Percentiles rank a stretch among this genome's conserved stretches.
These are phyloP conservation scores for Gorsachius magnificus DNA, from an alignment of 2,797 vertebrate genomes.

Conservation along the genomic window DNA sequence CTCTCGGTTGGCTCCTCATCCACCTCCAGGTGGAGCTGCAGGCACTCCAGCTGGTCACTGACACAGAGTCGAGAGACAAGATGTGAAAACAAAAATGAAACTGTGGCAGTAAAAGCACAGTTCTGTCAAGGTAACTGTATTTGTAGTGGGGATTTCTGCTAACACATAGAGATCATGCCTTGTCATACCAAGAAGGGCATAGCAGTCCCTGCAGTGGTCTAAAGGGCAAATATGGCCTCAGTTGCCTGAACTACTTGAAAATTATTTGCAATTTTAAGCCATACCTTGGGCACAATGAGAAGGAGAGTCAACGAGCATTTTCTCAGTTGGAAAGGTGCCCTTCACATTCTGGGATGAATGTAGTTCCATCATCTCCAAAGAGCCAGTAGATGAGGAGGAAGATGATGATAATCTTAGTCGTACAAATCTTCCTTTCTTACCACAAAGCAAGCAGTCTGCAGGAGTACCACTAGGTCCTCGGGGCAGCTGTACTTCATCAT, in stretches of 20 bases:
- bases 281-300: constrained; percentile 64
- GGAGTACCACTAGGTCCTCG: constrained; percentile 85
- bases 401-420: constrained; percentile 70
- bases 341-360: constrained; percentile 25
- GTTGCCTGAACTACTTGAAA: neutral
- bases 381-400: constrained; percentile 67
- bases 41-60: too few relatives aligned
- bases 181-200: neutral
- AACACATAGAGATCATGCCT: rapidly evolving
- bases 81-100: neutral
- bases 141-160: neutral
- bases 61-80: too few relatives aligned
- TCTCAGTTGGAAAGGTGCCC: constrained; percentile 15
- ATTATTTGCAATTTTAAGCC: constrained; percentile 7
- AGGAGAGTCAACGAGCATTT: constrained; percentile 35
- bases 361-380: constrained; percentile 51
- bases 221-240: neutral
- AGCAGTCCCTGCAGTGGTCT: neutral
- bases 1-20: too few relatives aligned
- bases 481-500: constrained; percentile 66
- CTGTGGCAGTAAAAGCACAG: neutral
- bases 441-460: constrained; percentile 74
- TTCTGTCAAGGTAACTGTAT: neutral
- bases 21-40: too few relatives aligned
- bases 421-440: constrained; percentile 68